Evolutionary conservation across 53 echinoderm and acorn worm species (phyloP).

Genomic region (Paracentrotus lividus): DNA sequence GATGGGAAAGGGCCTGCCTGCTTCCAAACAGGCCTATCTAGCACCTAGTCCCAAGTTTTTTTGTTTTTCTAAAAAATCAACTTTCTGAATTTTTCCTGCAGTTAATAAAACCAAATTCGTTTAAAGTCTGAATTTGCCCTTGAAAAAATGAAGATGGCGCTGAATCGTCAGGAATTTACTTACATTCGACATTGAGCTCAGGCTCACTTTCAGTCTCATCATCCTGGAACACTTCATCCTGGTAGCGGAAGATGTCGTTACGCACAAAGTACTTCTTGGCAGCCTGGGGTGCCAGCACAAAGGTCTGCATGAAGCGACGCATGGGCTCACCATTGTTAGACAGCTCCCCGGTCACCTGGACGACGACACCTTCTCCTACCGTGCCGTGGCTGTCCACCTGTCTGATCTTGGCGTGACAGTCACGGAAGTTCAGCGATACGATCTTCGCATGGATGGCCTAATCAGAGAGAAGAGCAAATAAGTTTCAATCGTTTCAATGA

Average conservation of each 20-base stretch:
- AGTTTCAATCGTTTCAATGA: too few relatives aligned
- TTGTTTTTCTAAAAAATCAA: too few relatives aligned
- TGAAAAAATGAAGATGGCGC: too few relatives aligned
- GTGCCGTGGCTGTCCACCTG: slow-evolving; percentile 99
- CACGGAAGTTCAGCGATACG: slow-evolving; percentile 86
- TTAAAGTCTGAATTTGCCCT: too few relatives aligned
- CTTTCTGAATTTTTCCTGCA: too few relatives aligned
- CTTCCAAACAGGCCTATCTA: too few relatives aligned
- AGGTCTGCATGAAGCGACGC: slow-evolving; percentile 99
- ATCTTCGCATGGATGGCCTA: slow-evolving; percentile 99
- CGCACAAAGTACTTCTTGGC: slow-evolving; percentile 98
- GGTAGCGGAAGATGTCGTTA: slow-evolving; percentile 99
- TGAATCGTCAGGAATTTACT: neutral
- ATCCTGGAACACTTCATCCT: slow-evolving; percentile 99
- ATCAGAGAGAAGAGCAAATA: neutral
- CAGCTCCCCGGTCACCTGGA: slow-evolving; percentile 98
- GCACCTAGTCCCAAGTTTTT: too few relatives aligned
- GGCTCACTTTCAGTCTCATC: slow-evolving; percentile 83
- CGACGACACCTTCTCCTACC: slow-evolving; percentile 97
- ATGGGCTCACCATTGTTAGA: slow-evolving; percentile 98
- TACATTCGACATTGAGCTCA: slow-evolving; percentile 48
- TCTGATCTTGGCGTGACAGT: slow-evolving; percentile 98
- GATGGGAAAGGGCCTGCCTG: too few relatives aligned
- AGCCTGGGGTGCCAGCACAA: slow-evolving; percentile 98
- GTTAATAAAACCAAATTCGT: too few relatives aligned